These are phyloP conservation scores for Coracopsis vasa DNA, from an alignment of 2,113 vertebrate species.

Conservation along the genomic window DNA sequence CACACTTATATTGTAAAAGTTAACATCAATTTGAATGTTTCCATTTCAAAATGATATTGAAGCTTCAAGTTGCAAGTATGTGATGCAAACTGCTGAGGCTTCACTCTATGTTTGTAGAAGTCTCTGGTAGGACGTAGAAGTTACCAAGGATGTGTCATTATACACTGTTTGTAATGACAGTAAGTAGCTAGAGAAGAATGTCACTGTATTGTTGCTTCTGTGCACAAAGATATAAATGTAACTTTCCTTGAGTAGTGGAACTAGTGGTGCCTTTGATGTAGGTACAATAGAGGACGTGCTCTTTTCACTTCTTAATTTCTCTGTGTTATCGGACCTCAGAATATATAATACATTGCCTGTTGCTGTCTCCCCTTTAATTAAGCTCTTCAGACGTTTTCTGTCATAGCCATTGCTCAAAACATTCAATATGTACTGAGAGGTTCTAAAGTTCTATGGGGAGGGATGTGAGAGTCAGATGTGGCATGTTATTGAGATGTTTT, in stretches of 20 bases:
- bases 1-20: background rate
- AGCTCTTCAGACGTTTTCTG: background rate
- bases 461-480: rapidly evolving
- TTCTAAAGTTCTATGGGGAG: background rate
- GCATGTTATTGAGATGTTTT: background rate
- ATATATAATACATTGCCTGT: background rate
- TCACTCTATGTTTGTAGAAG: background rate
- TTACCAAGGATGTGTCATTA: background rate
- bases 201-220: background rate
- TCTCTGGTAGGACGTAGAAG: background rate
- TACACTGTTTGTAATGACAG: background rate
- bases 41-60: background rate
- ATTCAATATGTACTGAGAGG: background rate
- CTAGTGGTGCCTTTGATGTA: background rate
- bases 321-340: background rate
- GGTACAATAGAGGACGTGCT: rapidly evolving
- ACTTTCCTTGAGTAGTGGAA: background rate
- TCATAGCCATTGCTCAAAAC: background rate
- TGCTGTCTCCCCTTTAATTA: background rate
- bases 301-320: background rate
- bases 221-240: background rate
- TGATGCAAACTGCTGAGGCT: background rate
- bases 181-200: background rate
- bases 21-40: background rate
- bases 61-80: background rate